Conservation (phyloP, 2,797 vertebrate genomes). For the Acrossocheilus fasciatus region DNA sequence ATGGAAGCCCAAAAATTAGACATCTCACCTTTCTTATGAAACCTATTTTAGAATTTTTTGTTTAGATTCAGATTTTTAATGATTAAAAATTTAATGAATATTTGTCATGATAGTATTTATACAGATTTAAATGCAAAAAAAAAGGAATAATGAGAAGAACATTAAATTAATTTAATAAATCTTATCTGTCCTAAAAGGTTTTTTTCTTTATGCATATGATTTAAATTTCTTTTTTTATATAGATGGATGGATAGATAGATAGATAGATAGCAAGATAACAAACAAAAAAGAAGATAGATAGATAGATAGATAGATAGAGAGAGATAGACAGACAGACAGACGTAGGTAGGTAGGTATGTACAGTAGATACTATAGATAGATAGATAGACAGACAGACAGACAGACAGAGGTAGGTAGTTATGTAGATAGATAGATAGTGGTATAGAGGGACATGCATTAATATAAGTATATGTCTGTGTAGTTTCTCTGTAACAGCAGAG, state of each 20-base stretch:
- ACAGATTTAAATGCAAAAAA: neutral
- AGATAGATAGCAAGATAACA: no score
- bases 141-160: neutral
- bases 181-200: neutral
- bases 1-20: neutral
- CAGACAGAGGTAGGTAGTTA: neutral
- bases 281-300: no score
- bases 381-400: neutral
- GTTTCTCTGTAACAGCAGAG: neutral
- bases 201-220: neutral
- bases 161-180: neutral
- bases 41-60: neutral
- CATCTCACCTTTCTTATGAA: neutral
- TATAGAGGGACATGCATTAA: neutral
- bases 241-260: no score
- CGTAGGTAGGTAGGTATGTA: no score
- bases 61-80: neutral
- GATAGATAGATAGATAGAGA: neutral
- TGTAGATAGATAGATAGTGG: neutral
- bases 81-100: neutral
- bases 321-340: accelerated
- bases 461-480: neutral
- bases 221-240: neutral
- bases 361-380: neutral
- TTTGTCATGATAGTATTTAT: neutral